Percentiles rank a stretch among this genome's conserved stretches.
Conservation (phyloP, 1,140 invertebrate genomes). For the Chironomus tepperi region DNA sequence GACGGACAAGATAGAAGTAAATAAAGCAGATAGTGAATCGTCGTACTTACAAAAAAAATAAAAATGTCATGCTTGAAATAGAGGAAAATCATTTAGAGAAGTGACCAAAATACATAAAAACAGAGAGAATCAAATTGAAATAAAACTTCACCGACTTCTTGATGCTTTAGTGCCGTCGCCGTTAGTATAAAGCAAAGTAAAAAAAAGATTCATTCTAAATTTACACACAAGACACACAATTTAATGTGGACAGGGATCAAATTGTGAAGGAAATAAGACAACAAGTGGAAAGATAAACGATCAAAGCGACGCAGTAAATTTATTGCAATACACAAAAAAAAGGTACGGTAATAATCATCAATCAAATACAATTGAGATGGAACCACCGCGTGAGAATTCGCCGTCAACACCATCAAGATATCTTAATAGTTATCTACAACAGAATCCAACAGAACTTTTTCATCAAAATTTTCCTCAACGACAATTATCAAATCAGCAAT, state of each 20-base stretch:
- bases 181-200: too few species aligned
- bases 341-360: background rate
- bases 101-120: background rate
- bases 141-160: background rate
- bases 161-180: background rate
- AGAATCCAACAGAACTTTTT: constrained; percentile 7
- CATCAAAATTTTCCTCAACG: constrained; percentile 18
- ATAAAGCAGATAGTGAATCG: background rate
- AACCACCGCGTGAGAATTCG: constrained; percentile 19
- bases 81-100: background rate
- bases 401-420: constrained; percentile 14
- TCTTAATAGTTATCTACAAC: constrained; percentile 19
- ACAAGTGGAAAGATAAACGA: background rate
- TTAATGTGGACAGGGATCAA: background rate
- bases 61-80: background rate
- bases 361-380: background rate
- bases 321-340: too few species aligned
- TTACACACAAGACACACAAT: background rate
- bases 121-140: too few species aligned
- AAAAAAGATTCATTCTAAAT: background rate
- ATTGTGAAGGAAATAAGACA: background rate
- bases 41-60: too few species aligned
- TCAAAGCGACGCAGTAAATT: too few species aligned
- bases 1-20: background rate
- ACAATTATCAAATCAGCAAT: constrained; percentile 17